Conservation (phyloP, 2,888 invertebrate species). For the Cyaniris semiargus region DNA sequence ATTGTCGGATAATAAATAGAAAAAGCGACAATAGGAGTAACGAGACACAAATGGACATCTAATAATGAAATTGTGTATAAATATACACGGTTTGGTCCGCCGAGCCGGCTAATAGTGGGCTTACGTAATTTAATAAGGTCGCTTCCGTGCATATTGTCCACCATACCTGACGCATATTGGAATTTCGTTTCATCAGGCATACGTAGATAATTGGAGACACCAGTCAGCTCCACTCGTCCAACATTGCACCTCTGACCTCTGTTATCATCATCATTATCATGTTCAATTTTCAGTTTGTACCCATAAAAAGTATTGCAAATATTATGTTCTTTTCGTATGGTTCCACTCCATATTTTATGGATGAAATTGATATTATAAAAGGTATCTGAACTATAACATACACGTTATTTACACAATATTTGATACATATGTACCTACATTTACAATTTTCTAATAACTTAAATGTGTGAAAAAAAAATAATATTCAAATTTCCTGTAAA, state of each 20-base stretch:
- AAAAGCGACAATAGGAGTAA: slow-evolving; percentile 78
- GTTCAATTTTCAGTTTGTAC: background rate
- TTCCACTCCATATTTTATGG: no score
- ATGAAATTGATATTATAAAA: no score
- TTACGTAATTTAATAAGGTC: slow-evolving; percentile 63
- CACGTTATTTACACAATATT: no score
- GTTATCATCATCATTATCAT: slow-evolving; percentile 1
- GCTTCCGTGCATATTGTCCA: slow-evolving; percentile 56
- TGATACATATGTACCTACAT: no score
- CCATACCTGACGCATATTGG: slow-evolving; percentile 40
- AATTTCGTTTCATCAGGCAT: slow-evolving; percentile 44
- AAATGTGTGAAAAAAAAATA: no score
- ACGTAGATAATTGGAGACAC: slow-evolving; percentile 40
- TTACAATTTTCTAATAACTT: no score
- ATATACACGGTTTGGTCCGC: slow-evolving; percentile 72
- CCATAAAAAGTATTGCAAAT: no score
- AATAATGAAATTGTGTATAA: slow-evolving; percentile 79
- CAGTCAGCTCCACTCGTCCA: slow-evolving; percentile 27
- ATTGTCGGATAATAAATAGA: slow-evolving; percentile 77
- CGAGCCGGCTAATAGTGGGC: slow-evolving; percentile 68
- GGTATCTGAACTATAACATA: no score
- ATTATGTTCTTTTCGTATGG: no score
- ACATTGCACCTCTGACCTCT: slow-evolving; percentile 15
- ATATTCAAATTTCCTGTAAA: no score
- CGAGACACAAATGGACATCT: slow-evolving; percentile 71